A percentile compares a stretch with the other conserved stretches of the same genome.
Conservation (phyloP, 2,113 vertebrate species). For the Oxygymnocypris stewartii region DNA sequence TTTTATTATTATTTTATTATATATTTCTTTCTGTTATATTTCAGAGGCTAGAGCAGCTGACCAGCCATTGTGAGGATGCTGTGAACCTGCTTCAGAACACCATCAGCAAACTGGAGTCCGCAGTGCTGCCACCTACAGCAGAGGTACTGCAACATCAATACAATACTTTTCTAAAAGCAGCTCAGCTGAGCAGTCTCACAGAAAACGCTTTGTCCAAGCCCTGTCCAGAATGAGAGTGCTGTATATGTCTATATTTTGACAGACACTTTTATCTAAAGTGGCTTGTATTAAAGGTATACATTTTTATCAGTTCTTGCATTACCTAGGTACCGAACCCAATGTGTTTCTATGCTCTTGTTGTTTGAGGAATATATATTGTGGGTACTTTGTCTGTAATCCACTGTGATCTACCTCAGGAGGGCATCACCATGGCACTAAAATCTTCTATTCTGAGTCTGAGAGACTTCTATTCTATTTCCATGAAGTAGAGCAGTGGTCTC, state of each 20-base stretch:
- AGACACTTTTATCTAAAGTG: neutral
- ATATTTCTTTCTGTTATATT: neutral
- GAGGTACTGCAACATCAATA: conserved; percentile 50
- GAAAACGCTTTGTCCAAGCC: neutral
- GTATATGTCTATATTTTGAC: neutral
- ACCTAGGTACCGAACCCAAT: neutral
- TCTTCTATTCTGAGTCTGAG: conserved; percentile 6
- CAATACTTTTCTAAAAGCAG: neutral
- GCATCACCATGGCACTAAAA: neutral
- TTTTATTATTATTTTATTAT: too few relatives aligned
- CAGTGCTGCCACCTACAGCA: conserved; percentile 48
- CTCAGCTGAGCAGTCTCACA: neutral
- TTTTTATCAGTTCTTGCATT: neutral
- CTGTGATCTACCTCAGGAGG: neutral
- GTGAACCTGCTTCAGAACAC: conserved; percentile 79
- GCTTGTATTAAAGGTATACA: neutral
- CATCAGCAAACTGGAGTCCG: conserved; percentile 74
- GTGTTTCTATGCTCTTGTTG: neutral
- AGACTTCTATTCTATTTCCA: neutral
- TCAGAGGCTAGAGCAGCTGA: conserved; percentile 86
- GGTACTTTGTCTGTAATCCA: neutral
- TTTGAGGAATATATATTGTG: neutral
- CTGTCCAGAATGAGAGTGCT: neutral
- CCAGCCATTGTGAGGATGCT: conserved; percentile 76
- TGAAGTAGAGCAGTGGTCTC: neutral